Percentiles rank a stretch among this genome's conserved stretches.
Conservation (phyloP, 2,113 vertebrate species). For the Nansenia antarctica region DNA sequence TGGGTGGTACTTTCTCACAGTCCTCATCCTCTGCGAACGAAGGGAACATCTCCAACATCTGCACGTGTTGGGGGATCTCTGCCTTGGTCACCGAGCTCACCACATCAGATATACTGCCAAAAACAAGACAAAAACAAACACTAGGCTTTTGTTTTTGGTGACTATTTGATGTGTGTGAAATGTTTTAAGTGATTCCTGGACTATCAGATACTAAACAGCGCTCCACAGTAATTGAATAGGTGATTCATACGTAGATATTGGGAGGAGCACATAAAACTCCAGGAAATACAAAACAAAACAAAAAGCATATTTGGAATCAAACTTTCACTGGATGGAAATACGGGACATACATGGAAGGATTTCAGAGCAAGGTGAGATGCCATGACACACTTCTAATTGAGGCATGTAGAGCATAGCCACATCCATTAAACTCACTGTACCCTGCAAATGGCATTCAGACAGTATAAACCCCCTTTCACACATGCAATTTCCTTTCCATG, state of each 20-base stretch:
- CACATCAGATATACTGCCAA: conserved; percentile 74
- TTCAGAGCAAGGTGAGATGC: no score
- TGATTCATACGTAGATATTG: no score
- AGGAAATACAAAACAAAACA: no score
- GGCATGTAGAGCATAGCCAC: background rate
- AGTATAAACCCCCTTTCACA: no score
- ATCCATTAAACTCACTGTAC: background rate
- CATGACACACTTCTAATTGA: background rate
- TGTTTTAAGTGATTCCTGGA: no score
- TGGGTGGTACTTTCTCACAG: conserved; percentile 52
- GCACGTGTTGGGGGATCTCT: conserved; percentile 43
- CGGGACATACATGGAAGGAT: background rate
- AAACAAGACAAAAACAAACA: background rate
- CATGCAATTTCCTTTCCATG: no score
- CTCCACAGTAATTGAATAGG: no score
- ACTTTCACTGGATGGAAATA: background rate
- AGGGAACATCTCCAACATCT: conserved; percentile 74
- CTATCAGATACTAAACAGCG: no score
- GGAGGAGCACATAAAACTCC: no score
- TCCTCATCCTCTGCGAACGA: conserved; percentile 75
- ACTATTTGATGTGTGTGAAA: no score
- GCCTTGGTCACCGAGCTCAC: conserved; percentile 53
- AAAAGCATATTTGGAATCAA: no score
- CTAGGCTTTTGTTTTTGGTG: background rate
- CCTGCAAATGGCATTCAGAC: conserved; percentile 1